Evolutionary conservation across 2,888 invertebrate genomes (phyloP), one percentile per base, ranked within the genome.

Genomic region (Anaspis maculata): DNA sequence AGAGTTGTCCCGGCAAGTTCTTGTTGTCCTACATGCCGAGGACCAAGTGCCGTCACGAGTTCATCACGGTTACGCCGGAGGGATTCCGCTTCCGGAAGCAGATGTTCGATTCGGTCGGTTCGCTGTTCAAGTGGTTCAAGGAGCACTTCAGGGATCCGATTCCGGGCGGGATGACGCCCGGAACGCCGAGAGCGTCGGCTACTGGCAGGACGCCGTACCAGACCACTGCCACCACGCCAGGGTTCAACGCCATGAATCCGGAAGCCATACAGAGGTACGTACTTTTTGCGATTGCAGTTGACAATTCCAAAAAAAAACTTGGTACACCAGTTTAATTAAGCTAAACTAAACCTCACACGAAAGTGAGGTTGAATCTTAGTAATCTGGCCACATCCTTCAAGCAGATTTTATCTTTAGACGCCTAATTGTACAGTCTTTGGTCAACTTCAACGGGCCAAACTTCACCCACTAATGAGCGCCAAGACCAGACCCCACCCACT

Each of bases 111-210:
- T 81, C 86, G 0, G 70, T 94, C 1, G 76, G 77, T 24, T 72
- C 77, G 7, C 61, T 97, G 37, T 75, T 99, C 52, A 82, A 85
- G 39, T 98, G 96, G 96, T 98, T 98, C 67, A 99, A 99, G 61
- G 91, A 92, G 64, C 94, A 98, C 63, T 98, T 92, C 70, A 72
- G 90, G 45, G 95, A 96, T 56, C 89, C 94, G 0, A 74, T 87
- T 28, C 86, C 87, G 0, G 74, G 73, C 3, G 72, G 73, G 3
- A 73, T 74, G 13, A 85, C 85, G 3, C 84, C 78, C 1, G 77
- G 80, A 32, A 85, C 86, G 6, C 83, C 84, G 1, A 73, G 81
- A 44, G 71, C 70, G 4, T 19, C 19, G 45, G 67, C 72, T 11
- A 67, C 73, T 5, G 62, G 63, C 41, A 71, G 76, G 50, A 77